These are phyloP conservation scores for Yponomeuta evonymella DNA, from an alignment of 2,888 invertebrate genomes.

Conservation along the genomic window DNA sequence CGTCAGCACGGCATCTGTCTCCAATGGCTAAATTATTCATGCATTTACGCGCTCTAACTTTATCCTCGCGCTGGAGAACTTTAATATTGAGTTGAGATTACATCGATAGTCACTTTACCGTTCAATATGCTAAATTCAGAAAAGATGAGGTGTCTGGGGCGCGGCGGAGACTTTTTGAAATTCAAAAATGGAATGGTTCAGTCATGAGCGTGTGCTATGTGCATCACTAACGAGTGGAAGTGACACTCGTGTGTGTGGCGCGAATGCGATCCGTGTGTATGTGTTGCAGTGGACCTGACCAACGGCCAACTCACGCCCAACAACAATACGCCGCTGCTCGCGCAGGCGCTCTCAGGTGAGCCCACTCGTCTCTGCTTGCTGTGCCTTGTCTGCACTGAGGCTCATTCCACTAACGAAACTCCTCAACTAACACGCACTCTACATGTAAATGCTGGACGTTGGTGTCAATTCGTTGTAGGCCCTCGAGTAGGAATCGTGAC, in stretches of 20 bases:
- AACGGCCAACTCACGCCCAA: conserved; percentile 97
- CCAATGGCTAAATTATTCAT: conserved; percentile 69
- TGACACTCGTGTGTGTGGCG: conserved; percentile 58
- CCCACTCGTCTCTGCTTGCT: conserved; percentile 31
- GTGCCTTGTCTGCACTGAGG: conserved; percentile 2
- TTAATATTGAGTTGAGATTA: conserved; percentile 61
- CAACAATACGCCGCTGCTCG: conserved; percentile 96
- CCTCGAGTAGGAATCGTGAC: conserved; percentile 12
- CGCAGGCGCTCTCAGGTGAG: conserved; percentile 96
- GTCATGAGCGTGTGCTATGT: conserved; percentile 64
- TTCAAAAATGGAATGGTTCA: conserved; percentile 62
- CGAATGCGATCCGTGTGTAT: conserved; percentile 79
- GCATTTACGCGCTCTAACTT: conserved; percentile 67
- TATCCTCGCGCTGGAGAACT: conserved; percentile 49
- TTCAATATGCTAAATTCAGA: conserved; percentile 54
- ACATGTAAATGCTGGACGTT: conserved; percentile 14
- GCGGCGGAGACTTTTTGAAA: conserved; percentile 33
- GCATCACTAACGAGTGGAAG: conserved; percentile 52
- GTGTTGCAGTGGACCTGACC: conserved; percentile 93
- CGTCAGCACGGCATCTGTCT: conserved; percentile 66
- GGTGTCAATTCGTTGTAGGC: conserved; percentile 11
- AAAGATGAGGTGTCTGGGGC: conserved; percentile 43
- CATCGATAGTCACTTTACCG: conserved; percentile 62
- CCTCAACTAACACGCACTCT: conserved; percentile 6
- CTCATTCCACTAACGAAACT: background rate